Base-by-base conservation (phyloP, 2,888 invertebrate species). In the Thereva unica region DNA sequence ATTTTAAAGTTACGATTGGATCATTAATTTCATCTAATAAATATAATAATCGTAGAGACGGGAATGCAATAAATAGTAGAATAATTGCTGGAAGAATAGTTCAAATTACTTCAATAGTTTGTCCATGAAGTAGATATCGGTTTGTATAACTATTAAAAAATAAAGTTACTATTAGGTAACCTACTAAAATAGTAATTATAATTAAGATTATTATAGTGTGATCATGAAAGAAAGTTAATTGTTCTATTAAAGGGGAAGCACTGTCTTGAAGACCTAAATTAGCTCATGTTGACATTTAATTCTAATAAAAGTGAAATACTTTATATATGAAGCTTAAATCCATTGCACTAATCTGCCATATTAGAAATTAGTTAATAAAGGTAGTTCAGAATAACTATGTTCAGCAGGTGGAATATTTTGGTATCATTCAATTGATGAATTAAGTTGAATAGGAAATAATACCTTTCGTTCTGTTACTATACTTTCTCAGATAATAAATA, bases 251-350 rank as follows among this genome's bases (percentile, higher is more conserved):
- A 50, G 86, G 85, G 0, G 87, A 86, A 54, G 82, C 80, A 73
- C 85, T 79, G 82, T 88, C 85, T 85, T 87, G 86, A 70, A 87
- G 77, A 68, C 80, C 81, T 72, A 86, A 74, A 74, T 82, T 83
- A 71, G 84, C 82, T 84, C 85, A 86, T 73, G 84, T 84, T 80
- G 83, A 80, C 79, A 85, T 85, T 74, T 74, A 66, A 10, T 83
- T 85, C 83, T 85, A 85, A 86, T 83, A 84, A 85, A 86, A 84
- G 82, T 80, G 75, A 79, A 75, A 76, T 78, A 81, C 84, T 86
- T 86, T 86, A 86, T 86, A 80, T 82, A 84, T 85, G 85, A 81
- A 84, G 83, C 83, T 87, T 87, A 87, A 87, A 84, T 86, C 83
- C 85, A 86, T 84, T 83, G 84, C 83, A 84, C 81, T 82, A 81